phyloP scores from a whole-genome alignment of 2,113 vertebrate species.

The Thamnaconus septentrionalis region DNA sequence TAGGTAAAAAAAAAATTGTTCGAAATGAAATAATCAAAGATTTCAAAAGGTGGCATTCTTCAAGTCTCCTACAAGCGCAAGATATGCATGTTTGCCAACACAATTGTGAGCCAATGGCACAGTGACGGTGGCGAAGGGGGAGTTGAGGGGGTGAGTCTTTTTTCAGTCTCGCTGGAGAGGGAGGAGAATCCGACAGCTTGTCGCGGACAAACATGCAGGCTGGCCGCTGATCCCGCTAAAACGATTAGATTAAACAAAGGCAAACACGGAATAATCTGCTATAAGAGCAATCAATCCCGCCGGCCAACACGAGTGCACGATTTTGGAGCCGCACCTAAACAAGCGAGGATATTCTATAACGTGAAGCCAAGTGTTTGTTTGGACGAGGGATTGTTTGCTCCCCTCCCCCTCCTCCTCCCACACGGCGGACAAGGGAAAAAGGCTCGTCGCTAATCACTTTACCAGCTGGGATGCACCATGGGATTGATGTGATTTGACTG shows the following conservation, averaged over 20 bases:
- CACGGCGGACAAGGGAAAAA: too few relatives aligned
- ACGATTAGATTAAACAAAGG: conserved; percentile 76
- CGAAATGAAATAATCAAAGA: background rate
- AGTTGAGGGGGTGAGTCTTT: conserved; percentile 40
- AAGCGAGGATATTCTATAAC: conserved; percentile 52
- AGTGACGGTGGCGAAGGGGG: conserved; percentile 31
- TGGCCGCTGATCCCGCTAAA: conserved; percentile 70
- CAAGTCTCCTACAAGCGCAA: conserved; percentile 5
- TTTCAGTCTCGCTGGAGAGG: conserved; percentile 52
- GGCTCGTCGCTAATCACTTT: conserved; percentile 39
- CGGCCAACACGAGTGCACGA: conserved; percentile 60
- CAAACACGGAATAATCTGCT: conserved; percentile 72
- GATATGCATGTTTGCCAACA: conserved; percentile 28
- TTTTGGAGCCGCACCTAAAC: conserved; percentile 68
- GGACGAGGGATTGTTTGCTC: conserved; percentile 55
- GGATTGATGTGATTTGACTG: conserved; percentile 27
- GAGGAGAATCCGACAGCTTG: conserved; percentile 70
- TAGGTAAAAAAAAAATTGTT: conserved; percentile 1
- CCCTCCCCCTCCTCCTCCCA: conserved; percentile 5
- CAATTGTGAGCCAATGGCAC: conserved; percentile 22
- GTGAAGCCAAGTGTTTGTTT: conserved; percentile 65
- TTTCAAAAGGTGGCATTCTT: background rate
- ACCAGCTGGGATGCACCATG: conserved; percentile 30
- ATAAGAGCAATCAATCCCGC: conserved; percentile 69
- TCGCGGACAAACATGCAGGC: conserved; percentile 69